Base-by-base conservation (phyloP, 2,113 vertebrate species). In the Sakesphorus luctuosus region DNA sequence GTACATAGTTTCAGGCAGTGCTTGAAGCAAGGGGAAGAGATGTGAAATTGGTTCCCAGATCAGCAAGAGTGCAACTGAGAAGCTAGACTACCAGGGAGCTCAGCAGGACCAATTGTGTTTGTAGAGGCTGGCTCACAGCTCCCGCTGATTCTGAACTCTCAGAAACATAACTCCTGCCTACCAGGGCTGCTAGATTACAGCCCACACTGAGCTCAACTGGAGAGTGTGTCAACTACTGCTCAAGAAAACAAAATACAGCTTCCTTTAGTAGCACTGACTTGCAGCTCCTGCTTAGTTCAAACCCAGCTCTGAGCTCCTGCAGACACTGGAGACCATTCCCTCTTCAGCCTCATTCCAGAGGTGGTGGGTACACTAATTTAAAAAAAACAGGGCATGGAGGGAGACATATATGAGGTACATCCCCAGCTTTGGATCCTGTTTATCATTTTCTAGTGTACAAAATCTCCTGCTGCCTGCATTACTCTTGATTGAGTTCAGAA, bases 231-330 rank as follows among this genome's bases (percentile, higher is more conserved):
- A 90, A 92, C 62, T 83, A 49, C 75, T 53, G 40, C 78, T 85
- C 74, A 58, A 58, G 75, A 87, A 83, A 88, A 50, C 88, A 96
- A 93, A 95, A 77, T 4, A 85, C 71, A 90, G 35, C 53, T 61
- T 84, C 90, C 26, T 89, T 93, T 19, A 85, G 67, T 17, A 80
- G 74, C 73, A 72, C 29, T 47, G 76, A 71, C 53, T 65, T 68
- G 38, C 26, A 91, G 46, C 49, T 76, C 44, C 69, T 79, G 62
- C 36, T 79, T 61, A 69, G 58, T 49, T 93, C 78, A 95, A 82
- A 93, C 76, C 5, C 66, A 87, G 10, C 33, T 63, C 84, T 11
- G 25, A 89, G 66, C 40, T 91, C 66, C 80, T 58, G 31, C 24
- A 73, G 68, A n/a, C 18, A 40, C 15, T 10, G 13, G 20, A 79